phyloP scores from a whole-genome alignment of 35 echinoderm and acorn worm species.

The Apostichopus parvimensis region DNA sequence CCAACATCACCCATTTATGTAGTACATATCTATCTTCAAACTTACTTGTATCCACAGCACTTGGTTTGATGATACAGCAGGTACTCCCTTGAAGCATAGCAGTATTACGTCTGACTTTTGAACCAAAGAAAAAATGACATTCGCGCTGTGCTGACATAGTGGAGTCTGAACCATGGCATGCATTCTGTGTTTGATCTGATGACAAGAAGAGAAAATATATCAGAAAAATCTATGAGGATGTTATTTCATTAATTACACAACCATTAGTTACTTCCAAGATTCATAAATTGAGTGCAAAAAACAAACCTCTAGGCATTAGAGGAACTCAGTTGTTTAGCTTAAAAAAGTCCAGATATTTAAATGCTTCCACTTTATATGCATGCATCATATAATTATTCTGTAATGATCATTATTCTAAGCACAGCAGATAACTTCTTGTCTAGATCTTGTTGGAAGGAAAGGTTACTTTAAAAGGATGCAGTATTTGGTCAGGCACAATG shows the following conservation, averaged over 20 bases:
- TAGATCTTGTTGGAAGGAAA: too few species aligned
- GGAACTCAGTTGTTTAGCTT: too few species aligned
- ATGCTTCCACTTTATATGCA: not conserved
- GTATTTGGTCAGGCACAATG: too few species aligned
- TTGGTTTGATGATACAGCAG: conserved; percentile 96
- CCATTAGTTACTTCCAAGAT: too few species aligned
- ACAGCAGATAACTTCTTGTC: too few species aligned
- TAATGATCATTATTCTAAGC: not conserved
- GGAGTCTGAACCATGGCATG: conserved; percentile 91
- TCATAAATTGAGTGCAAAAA: too few species aligned
- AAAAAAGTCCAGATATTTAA: not conserved
- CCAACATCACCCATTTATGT: not conserved
- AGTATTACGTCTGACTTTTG: conserved; percentile 60
- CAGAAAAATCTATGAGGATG: too few species aligned
- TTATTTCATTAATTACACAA: too few species aligned
- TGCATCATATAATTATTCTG: not conserved
- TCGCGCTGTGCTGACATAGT: conserved; percentile 69
- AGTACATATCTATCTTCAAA: not conserved
- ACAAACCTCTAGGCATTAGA: too few species aligned
- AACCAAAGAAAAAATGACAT: conserved; percentile 83
- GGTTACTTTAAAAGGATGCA: too few species aligned
- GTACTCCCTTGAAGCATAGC: conserved; percentile 64
- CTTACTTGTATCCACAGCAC: conserved; percentile 82
- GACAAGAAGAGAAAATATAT: conserved; percentile 11
- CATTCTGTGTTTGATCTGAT: conserved; percentile 88